Evolutionary conservation across 2,888 invertebrate genomes (phyloP), one percentile per base, ranked within the genome.

Genomic region (Prosapia bicincta): DNA sequence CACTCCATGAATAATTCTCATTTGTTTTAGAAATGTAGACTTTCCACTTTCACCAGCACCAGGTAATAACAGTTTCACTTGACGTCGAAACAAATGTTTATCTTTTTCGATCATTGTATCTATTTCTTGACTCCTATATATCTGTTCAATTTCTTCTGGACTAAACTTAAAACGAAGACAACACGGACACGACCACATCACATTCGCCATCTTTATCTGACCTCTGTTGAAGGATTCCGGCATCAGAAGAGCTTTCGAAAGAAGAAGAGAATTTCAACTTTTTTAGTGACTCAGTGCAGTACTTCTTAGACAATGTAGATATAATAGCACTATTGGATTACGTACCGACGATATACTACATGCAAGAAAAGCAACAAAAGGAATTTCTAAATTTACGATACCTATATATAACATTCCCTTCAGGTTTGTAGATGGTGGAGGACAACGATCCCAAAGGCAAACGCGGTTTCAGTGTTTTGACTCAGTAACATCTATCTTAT

Each of bases 391-490:
- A 86, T 96, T 96, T 86, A 92, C 92, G 79, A 96, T 99, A 84
- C 92, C 93, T 85, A 97, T 99, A 81, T 93, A 97, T 87, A 95
- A 94, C 85, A 95, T 98, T 84, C 98, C 98, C 81, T 99, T 99
- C 86, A 91, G 94, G 82, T 96, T 97, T 86, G 95, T 97, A 79
- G 97, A 97, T 86, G 97, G 97, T 74, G 97, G 99, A 69, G 99
- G 99, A 20, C 99, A 99, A 86, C 87, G 99, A 84, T 98, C 98
- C 79, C 99, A 99, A 86, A 89, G 99, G 82, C 97, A 97, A 87
- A 99, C 99, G 85, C 99, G 99, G 99, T 96, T 97, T 84, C 96
- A 95, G 87, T 99, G 98, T 86, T 99, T 99, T 86, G 96, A 98
- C 84, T 95, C 95, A 54, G 97, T 98, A 77, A 99, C 98, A 67